phyloP scores from a whole-genome alignment of 2,113 vertebrate species.

The Acinonyx jubatus region DNA sequence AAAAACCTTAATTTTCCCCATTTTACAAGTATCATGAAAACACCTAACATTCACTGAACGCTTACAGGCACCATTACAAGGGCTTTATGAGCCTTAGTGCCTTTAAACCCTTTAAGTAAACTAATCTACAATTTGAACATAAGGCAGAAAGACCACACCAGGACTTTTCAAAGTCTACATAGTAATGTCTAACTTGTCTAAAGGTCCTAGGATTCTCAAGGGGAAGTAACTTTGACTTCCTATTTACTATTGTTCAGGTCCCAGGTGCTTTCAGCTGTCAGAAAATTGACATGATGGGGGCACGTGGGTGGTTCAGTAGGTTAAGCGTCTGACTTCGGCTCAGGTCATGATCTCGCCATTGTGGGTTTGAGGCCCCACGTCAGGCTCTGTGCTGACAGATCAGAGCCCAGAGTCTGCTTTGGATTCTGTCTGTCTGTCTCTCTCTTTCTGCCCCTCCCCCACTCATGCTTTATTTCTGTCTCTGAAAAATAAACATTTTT shows the following conservation, averaged over 20 bases:
- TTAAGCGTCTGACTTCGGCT: too few relatives aligned
- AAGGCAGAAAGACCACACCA: neutral
- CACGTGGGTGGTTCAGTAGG: too few relatives aligned
- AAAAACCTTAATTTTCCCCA: neutral
- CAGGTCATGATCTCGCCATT: too few relatives aligned
- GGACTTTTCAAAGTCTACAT: neutral
- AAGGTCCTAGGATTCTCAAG: neutral
- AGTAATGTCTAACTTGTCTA: neutral
- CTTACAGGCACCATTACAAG: neutral
- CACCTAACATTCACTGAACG: neutral
- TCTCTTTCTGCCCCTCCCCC: too few relatives aligned
- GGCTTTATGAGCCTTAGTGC: neutral
- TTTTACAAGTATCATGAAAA: neutral
- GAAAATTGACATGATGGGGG: neutral
- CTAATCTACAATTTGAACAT: neutral
- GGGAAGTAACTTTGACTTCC: neutral
- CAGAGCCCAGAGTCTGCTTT: too few relatives aligned
- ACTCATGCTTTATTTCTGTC: too few relatives aligned
- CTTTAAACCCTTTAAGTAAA: slow-evolving; percentile 9
- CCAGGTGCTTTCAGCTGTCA: neutral
- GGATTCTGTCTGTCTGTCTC: too few relatives aligned
- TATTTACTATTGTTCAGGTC: neutral
- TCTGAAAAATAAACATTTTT: too few relatives aligned
- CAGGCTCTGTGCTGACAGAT: too few relatives aligned
- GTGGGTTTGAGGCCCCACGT: too few relatives aligned